These are phyloP conservation scores for Hesperophylax magnus DNA, from an alignment of 1,140 invertebrate genomes.

Conservation along the genomic window DNA sequence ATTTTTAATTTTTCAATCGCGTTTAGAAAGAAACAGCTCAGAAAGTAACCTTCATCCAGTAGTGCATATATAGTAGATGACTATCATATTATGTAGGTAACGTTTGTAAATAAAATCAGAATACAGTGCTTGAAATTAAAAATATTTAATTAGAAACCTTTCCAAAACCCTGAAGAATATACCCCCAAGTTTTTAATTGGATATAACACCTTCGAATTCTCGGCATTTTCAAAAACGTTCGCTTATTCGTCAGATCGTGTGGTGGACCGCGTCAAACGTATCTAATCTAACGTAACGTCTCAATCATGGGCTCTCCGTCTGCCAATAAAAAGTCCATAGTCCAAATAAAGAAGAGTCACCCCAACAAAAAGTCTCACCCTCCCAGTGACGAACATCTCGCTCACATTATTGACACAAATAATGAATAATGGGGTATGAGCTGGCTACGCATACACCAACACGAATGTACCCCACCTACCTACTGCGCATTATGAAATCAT, in stretches of 20 bases:
- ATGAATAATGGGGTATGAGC: slow-evolving; percentile 11
- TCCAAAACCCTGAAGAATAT: not conserved
- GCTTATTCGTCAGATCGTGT: not conserved
- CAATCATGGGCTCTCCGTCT: slow-evolving; percentile 43
- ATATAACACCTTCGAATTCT: not conserved
- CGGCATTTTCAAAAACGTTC: not conserved
- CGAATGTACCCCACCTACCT: not conserved
- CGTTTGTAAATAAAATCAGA: too few relatives aligned
- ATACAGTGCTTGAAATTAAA: not conserved
- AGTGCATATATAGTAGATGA: too few relatives aligned
- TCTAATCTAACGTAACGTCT: slow-evolving; percentile 47
- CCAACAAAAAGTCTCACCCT: too few relatives aligned
- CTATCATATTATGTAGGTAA: too few relatives aligned
- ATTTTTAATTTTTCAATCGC: too few relatives aligned
- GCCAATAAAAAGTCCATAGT: not conserved
- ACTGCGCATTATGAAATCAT: slow-evolving; percentile 48
- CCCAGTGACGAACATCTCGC: slow-evolving; percentile 42
- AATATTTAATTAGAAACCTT: not conserved
- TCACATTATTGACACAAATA: slow-evolving; percentile 50
- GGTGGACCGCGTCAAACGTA: slow-evolving; percentile 6
- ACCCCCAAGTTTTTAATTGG: not conserved
- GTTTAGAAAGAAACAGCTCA: too few relatives aligned
- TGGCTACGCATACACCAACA: slow-evolving; percentile 32
- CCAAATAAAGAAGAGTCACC: too few relatives aligned
- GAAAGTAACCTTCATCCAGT: too few relatives aligned